Percentiles rank a stretch among this genome's conserved stretches.
Conservation (phyloP, 1,140 invertebrate genomes). For the Leptinotarsa undecemlineata region DNA sequence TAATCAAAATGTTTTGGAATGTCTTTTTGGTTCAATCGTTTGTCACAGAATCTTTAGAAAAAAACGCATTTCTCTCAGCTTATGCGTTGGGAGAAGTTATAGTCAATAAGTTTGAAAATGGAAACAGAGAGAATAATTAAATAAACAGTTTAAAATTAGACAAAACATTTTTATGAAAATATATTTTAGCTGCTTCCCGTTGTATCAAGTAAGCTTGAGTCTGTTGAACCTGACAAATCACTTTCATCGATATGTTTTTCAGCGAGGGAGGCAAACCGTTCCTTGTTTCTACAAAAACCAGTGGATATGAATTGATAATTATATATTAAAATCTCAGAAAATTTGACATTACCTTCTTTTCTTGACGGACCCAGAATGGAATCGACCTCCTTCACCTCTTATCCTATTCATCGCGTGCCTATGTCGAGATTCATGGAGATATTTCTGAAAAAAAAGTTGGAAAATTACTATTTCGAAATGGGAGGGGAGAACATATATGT, state of each 20-base stretch:
- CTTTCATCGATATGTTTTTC: not conserved
- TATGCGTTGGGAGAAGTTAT: no score
- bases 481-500: no score
- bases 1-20: no score
- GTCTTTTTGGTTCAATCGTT: not conserved
- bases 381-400: slow-evolving; percentile 93
- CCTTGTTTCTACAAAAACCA: slow-evolving; percentile 11
- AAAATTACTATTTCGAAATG: slow-evolving; percentile 10
- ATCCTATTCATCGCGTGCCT: slow-evolving; percentile 97
- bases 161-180: no score
- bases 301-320: not conserved
- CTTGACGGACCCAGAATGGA: slow-evolving; percentile 79
- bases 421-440: slow-evolving; percentile 97
- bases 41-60: no score
- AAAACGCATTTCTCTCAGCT: no score
- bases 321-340: not conserved
- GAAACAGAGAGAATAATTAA: no score
- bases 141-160: no score
- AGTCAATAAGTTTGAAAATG: no score
- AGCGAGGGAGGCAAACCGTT: not conserved
- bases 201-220: no score
- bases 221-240: no score
- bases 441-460: slow-evolving; percentile 77
- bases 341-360: slow-evolving; percentile 58
- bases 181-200: no score